These are phyloP conservation scores for Podarcis raffonei DNA, from an alignment of 2,113 vertebrate species.

Conservation along the genomic window DNA sequence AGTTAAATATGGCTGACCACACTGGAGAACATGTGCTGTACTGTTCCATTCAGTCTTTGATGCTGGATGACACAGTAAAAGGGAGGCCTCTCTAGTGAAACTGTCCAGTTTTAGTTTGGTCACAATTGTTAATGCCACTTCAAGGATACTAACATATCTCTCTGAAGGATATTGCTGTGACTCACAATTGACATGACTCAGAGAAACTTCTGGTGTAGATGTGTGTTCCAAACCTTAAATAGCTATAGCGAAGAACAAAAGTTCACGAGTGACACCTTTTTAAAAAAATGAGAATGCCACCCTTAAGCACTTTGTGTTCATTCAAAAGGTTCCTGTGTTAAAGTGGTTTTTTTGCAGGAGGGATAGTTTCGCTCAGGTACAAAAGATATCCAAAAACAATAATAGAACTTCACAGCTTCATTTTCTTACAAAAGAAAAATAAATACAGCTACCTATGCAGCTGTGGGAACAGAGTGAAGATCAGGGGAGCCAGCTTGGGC, in stretches of 20 bases:
- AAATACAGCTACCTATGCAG: not conserved
- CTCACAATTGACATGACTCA: constrained; percentile 71
- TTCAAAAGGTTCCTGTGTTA: constrained; percentile 38
- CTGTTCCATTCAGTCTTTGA: not conserved
- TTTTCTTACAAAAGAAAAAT: constrained; percentile 30
- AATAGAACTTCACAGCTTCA: not conserved
- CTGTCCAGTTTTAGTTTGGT: not conserved
- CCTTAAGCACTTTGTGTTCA: constrained; percentile 14
- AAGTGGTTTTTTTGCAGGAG: not conserved
- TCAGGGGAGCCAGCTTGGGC: no score
- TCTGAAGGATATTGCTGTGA: constrained; percentile 42
- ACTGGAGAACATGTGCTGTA: not conserved
- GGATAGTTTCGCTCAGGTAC: constrained; percentile 3
- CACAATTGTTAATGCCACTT: constrained; percentile 12
- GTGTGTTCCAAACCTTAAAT: constrained; percentile 61
- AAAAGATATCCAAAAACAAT: not conserved
- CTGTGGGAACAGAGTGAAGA: constrained; percentile 20
- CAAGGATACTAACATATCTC: constrained; percentile 31
- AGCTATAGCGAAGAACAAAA: constrained; percentile 45
- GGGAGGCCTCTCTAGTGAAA: not conserved
- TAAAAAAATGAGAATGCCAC: not conserved
- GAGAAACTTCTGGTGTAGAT: constrained; percentile 58
- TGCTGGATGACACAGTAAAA: not conserved
- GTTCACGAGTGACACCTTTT: constrained; percentile 15
- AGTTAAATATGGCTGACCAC: not conserved